These are phyloP conservation scores for Grallaria varia DNA, from an alignment of 2,113 vertebrate species.

Conservation along the genomic window DNA sequence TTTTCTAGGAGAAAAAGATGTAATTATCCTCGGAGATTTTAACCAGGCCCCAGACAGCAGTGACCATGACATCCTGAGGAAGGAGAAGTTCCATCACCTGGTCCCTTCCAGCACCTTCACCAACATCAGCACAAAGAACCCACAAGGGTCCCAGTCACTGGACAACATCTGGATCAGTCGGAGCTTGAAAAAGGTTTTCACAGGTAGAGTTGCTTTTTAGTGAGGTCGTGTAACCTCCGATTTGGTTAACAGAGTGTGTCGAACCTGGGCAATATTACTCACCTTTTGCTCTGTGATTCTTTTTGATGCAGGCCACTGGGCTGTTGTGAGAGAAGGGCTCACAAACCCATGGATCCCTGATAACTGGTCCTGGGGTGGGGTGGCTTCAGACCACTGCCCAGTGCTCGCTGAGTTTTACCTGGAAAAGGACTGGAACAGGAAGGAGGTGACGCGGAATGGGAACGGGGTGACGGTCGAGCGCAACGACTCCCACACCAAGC, in stretches of 20 bases:
- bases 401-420: slow-evolving; percentile 86
- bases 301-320: slow-evolving; percentile 81
- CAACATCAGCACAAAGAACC: slow-evolving; percentile 92
- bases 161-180: slow-evolving; percentile 96
- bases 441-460: slow-evolving; percentile 75
- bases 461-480: slow-evolving; percentile 77
- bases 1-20: slow-evolving; percentile 84
- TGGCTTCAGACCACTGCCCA: slow-evolving; percentile 91
- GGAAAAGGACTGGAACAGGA: slow-evolving; percentile 77
- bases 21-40: slow-evolving; percentile 90
- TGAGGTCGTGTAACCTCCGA: rapidly evolving
- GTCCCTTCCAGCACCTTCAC: slow-evolving; percentile 85
- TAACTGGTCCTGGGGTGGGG: slow-evolving; percentile 96
- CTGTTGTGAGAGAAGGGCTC: slow-evolving; percentile 89
- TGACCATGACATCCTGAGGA: slow-evolving; percentile 83
- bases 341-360: slow-evolving; percentile 97
- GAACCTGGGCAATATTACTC: rapidly evolving
- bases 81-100: slow-evolving; percentile 85
- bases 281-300: background rate
- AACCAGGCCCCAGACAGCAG: slow-evolving; percentile 82
- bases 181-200: slow-evolving; percentile 87
- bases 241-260: rapidly evolving
- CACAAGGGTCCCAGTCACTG: slow-evolving; percentile 85
- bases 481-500: slow-evolving; percentile 78
- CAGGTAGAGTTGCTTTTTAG: slow-evolving; percentile 72